These are phyloP conservation scores for Leptinotarsa lineolata DNA, from an alignment of 1,140 invertebrate genomes.

Conservation along the genomic window DNA sequence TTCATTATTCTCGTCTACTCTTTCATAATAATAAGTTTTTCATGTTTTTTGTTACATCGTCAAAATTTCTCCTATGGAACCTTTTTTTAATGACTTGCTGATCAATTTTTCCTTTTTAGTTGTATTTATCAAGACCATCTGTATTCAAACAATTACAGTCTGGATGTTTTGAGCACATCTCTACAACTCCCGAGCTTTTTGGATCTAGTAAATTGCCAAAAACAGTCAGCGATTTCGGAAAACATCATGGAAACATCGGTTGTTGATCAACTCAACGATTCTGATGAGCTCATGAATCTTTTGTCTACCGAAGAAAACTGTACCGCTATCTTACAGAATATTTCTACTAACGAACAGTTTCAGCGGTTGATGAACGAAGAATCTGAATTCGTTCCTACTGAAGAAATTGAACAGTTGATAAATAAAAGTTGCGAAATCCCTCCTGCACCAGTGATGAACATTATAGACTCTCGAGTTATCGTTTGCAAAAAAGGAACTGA, in stretches of 20 bases:
- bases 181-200: constrained; percentile 35
- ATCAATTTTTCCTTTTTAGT: constrained; percentile 32
- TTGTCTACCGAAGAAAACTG: constrained; percentile 49
- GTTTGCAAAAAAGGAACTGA: background rate
- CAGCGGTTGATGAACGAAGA: constrained; percentile 37
- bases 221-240: constrained; percentile 28
- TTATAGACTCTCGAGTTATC: background rate
- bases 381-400: constrained; percentile 37
- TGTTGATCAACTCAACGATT: constrained; percentile 45
- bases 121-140: constrained; percentile 36
- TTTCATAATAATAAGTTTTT: no score
- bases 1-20: no score
- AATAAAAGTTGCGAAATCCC: constrained; percentile 16
- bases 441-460: background rate
- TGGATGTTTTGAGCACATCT: constrained; percentile 30
- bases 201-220: constrained; percentile 37
- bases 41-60: no score
- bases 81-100: constrained; percentile 7
- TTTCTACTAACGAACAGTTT: constrained; percentile 45
- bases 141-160: constrained; percentile 34
- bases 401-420: constrained; percentile 25
- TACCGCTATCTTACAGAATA: constrained; percentile 46
- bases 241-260: constrained; percentile 43
- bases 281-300: constrained; percentile 47
- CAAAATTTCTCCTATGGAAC: background rate